Evolutionary conservation across 2,113 vertebrate genomes (phyloP).

Genomic region (Pelobates fuscus): DNA sequence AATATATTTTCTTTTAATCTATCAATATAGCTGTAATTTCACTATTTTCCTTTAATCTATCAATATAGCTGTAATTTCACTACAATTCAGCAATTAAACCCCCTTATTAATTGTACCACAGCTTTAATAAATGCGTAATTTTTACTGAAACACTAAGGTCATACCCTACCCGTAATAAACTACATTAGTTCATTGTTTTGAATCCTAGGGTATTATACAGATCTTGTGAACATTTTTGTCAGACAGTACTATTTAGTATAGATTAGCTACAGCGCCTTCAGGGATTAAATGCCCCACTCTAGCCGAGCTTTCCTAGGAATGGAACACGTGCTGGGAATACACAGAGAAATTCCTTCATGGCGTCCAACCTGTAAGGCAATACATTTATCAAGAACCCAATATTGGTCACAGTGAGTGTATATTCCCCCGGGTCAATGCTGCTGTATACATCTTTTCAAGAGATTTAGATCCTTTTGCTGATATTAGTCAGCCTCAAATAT

Average conservation of each 20-base stretch:
- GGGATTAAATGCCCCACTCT: conserved; percentile 4
- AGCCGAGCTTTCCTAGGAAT: conserved; percentile 2
- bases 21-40: no score
- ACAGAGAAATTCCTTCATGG: not conserved
- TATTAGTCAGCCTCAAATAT: conserved; percentile 29
- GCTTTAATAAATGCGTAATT: not conserved
- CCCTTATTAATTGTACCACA: not conserved
- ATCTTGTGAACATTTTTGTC: not conserved
- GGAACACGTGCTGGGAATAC: conserved; percentile 21
- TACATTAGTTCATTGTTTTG: conserved; percentile 25
- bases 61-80: no score
- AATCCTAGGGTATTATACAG: conserved; percentile 31
- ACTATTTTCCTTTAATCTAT: no score
- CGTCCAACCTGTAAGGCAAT: not conserved
- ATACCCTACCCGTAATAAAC: not conserved
- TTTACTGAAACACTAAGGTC: not conserved
- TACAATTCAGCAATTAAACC: not conserved
- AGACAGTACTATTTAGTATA: conserved; percentile 38
- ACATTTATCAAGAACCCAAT: conserved; percentile 42
- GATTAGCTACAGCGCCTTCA: not conserved
- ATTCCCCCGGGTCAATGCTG: conserved; percentile 31
- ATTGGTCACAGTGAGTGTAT: not conserved
- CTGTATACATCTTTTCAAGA: conserved; percentile 37
- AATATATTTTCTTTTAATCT: no score
- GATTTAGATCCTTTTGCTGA: conserved; percentile 48